Evolutionary conservation across 1,140 invertebrate species (phyloP), one percentile per base, ranked within the genome.

Genomic region (Eriosoma lanigerum): DNA sequence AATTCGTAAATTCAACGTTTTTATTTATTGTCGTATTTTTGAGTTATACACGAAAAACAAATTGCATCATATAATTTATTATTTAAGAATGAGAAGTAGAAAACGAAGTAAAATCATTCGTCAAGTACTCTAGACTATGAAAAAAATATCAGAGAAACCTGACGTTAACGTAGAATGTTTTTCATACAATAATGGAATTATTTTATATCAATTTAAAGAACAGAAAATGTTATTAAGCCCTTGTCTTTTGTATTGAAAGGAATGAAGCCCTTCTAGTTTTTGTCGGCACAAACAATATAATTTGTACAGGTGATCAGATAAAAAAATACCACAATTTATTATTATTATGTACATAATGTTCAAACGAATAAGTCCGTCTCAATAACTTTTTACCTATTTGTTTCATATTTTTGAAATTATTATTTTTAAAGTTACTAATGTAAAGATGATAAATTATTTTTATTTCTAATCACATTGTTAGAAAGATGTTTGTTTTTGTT

Each of bases 191-290:
- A 70, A 70, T 70, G 46, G 44, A 70, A 50, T 70, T 70, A 70
- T 70, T 70, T 70, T 70, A 70, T 70, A 70, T 17, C 66, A 70
- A 70, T 70, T 70, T 70, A 50, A 48, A 26, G 46, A 70, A 26
- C 66, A 50, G 46, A 50, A 70, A 48, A 70, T 70, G 13, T 70
- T 50, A 70, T 70, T 70, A 70, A 70, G 24, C 24, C 13, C 19
- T 19, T 0, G 64, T 26, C 15, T 70, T 50, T 9, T 50, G n/a
- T 50, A 70, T 50, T 70, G 44, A 70, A 70, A 26, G 1, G 17
- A 50, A 70, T 1, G 66, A 70, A 70, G 24, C 66, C 66, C 50
- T 70, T 50, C 21, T 70, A 48, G 66, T 70, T 48, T 50, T 17
- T 12, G 26, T 50, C 26, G 26, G 26, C 46, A 26, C 21, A 70